Base-by-base conservation (phyloP, 1,140 invertebrate genomes). In the Octopus bimaculoides region DNA sequence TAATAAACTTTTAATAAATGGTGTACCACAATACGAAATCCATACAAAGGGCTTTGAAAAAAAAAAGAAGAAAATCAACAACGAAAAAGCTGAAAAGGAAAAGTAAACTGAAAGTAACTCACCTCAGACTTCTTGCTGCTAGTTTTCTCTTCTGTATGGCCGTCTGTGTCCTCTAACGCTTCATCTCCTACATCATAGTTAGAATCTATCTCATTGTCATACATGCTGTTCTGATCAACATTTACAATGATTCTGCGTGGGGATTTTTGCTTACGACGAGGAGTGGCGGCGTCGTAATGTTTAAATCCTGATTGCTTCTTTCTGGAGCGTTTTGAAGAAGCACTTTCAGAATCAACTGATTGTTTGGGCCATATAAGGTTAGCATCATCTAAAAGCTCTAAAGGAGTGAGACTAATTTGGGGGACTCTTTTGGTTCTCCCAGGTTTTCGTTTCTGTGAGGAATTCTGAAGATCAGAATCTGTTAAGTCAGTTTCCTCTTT, bases 261-360 rank as follows among this genome's bases (percentile, higher is more conserved):
- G 8, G 66, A 71, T 71, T 71, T 71, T 71, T 71, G 66, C 14
- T 71, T 71, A 71, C 66, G 66, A 71, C 66, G 66, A 20, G 66
- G 66, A n/a, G 66, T 71, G 66, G 66, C 66, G 4, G 26, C 66
- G 4, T 71, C 66, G 3, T 71, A 71, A 14, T 71, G 17, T 14
- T 71, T 14, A 71, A 71, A 71, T 20, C 17, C 26, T 71, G 66
- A 71, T 5, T 14, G 66, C 66, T 71, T 71, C 66, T 71, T 71
- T 20, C 66, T 9, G 66, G 66, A 71, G 17, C 66, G 17, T 20
- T 71, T 71, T 14, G 66, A 71, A 6, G 14, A 10, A 20, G 8
- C 14, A n/a, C 66, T 20, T 6, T 71, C 66, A 6, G 14, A 6
- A 5, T 71, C 66, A 14, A 20, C 66, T 20, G 26, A 14, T n/a